phyloP scores from a whole-genome alignment of 1,140 invertebrate genomes.

The Micrasema minimum region DNA sequence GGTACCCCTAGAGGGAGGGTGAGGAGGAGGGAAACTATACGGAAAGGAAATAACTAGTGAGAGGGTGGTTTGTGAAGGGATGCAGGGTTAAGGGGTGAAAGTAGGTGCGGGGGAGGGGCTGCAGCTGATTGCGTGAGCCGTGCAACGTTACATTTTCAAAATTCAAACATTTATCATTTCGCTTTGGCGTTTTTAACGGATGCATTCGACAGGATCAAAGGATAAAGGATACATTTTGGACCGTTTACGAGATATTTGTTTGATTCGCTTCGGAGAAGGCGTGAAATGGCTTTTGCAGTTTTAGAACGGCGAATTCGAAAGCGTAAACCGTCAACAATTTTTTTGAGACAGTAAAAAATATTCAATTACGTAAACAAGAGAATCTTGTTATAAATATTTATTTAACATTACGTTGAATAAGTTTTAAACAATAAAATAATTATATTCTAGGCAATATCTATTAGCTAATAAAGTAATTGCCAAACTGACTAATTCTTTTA shows the following conservation, averaged over 20 bases:
- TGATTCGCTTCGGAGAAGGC: slow-evolving; percentile 1
- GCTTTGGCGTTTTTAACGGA: slow-evolving; percentile 22
- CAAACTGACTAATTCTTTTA: too few relatives aligned
- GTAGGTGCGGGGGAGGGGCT: slow-evolving; percentile 4
- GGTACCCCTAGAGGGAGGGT: neutral
- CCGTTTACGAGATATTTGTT: slow-evolving; percentile 19
- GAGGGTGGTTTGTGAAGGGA: slow-evolving; percentile 6
- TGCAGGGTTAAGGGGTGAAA: neutral
- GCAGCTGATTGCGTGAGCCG: slow-evolving; percentile 46
- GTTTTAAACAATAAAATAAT: too few relatives aligned
- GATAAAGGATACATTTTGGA: slow-evolving; percentile 15
- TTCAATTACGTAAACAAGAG: too few relatives aligned
- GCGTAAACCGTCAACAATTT: neutral
- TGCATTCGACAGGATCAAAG: slow-evolving; percentile 26
- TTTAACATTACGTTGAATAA: too few relatives aligned
- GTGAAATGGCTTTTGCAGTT: neutral
- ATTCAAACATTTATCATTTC: slow-evolving; percentile 36
- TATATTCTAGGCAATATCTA: too few relatives aligned
- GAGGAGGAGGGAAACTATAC: neutral
- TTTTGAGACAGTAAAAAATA: too few relatives aligned
- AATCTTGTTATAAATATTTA: too few relatives aligned
- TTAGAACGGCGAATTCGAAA: neutral
- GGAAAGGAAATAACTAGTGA: slow-evolving; percentile 28
- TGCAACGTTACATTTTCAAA: slow-evolving; percentile 34
- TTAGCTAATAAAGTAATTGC: too few relatives aligned